Conservation (phyloP, 2,797 vertebrate species). For the Girardinus metallicus region DNA sequence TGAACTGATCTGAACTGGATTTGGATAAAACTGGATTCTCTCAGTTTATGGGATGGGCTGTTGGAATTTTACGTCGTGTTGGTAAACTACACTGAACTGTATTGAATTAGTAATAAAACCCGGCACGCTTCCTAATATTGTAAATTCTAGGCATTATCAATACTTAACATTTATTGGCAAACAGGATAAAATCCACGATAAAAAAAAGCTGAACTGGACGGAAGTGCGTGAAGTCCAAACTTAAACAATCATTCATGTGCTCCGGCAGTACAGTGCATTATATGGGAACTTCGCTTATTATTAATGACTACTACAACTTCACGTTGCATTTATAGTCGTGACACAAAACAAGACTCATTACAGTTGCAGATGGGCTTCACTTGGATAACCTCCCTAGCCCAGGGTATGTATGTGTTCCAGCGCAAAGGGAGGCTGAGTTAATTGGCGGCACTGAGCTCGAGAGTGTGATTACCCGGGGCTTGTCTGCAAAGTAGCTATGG, state of each 20-base stretch:
- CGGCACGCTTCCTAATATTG: not conserved
- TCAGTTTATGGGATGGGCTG: not conserved
- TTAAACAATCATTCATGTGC: not conserved
- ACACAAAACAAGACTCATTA: constrained; percentile 77
- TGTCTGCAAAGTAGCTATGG: constrained; percentile 77
- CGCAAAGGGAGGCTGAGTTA: constrained; percentile 80
- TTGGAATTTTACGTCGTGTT: too few relatives aligned
- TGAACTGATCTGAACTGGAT: not conserved
- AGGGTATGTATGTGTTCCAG: constrained; percentile 66
- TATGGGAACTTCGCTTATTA: not conserved
- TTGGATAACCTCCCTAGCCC: constrained; percentile 67
- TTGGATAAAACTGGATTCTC: not conserved
- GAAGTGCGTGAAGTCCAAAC: not conserved
- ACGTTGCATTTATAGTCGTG: not conserved
- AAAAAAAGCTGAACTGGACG: not conserved
- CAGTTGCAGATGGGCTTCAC: constrained; percentile 81
- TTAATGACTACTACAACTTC: not conserved
- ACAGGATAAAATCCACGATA: not conserved
- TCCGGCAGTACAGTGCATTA: not conserved
- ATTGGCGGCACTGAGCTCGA: constrained; percentile 71
- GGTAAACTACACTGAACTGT: not conserved
- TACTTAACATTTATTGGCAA: not conserved
- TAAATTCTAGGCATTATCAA: not conserved
- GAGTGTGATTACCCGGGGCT: constrained; percentile 83
- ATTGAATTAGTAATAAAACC: not conserved